Evolutionary conservation across 2,888 invertebrate genomes (phyloP), one percentile per base, ranked within the genome.

Genomic region (Erebia ligea): DNA sequence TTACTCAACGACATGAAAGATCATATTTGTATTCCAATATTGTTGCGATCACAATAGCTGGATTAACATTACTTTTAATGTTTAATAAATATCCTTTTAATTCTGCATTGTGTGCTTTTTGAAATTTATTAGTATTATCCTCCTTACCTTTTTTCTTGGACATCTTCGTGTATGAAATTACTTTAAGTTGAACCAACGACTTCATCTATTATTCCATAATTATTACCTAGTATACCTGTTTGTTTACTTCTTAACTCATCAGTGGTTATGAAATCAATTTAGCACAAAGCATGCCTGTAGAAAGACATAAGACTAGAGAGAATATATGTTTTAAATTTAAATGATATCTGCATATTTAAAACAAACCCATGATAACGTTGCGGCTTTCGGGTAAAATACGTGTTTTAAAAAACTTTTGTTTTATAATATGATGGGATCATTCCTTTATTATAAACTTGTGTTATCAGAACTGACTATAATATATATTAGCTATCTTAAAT

Each of bases 21-120:
- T 81, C 80, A 79, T 80, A 82, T 83, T 82, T 78, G 81, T 82
- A 83, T 82, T 81, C 79, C 62, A 54, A 54, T 63, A 64, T 58
- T 68, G 73, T 68, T 61, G 63, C 68, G 67, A 48, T 67, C 69
- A 75, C 76, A 76, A 76, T 75, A 73, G 72, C 61, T 66, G 75
- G 73, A 76, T 77, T 76, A 77, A 74, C 75, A 76, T 77, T 75
- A 74, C 42, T 75, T 77, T 75, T 77, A 76, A 77, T 77, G 72
- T 76, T 64, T 71, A 73, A 71, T 76, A 76, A 74, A 73, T 71
- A 67, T 66, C 61, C 57, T 72, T 62, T 70, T 74, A 70, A 73
- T 68, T 62, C 71, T 66, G 67, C 67, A 45, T 68, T 68, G 69
- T 52, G 69, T 65, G 65, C 50, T 40, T 50, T 68, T 58, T 73